Base-by-base conservation (phyloP, 2,888 invertebrate genomes). In the Entomobrya multifasciata region DNA sequence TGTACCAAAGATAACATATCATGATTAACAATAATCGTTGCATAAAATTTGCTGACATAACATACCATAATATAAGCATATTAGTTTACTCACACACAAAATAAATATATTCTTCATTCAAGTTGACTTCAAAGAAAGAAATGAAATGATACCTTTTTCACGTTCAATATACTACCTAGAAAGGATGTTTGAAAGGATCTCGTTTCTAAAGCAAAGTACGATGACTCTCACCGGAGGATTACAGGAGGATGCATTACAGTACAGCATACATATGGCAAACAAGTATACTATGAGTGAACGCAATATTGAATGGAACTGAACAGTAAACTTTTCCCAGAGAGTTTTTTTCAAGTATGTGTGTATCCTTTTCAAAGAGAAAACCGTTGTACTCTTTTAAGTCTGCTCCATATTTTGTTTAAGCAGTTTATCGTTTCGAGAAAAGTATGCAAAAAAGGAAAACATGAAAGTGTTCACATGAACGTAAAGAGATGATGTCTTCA, bases 261-360 rank as follows among this genome's bases (percentile, higher is more conserved):
- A n/a, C n/a, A n/a, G n/a, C n/a, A n/a, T n/a, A n/a, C n/a, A n/a
- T n/a, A n/a, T n/a, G n/a, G n/a, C n/a, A n/a, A n/a, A n/a, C n/a
- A n/a, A n/a, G n/a, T n/a, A n/a, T n/a, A n/a, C n/a, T n/a, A n/a
- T n/a, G n/a, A n/a, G n/a, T n/a, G 60, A 11, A 47, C 47, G 47
- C 60, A 47, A 62, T 47, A 47, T 55, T 80, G 22, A 22, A 80
- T 22, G 52, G 49, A 77, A 65, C n/a, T 49, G 49, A 25, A 36
- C 41, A 22, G 27, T 20, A 55, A 55, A 49, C 8, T 80, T 80
- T 80, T n/a, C 30, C 44, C 67, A 67, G n/a, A n/a, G n/a, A 49
- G 65, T 65, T 49, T 49, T 47, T 79, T 67, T 60, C 79, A 79
- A 79, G n/a, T n/a, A 36, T 6, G 80, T 55, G 25, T 44, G 80